Evolutionary conservation across 2,113 vertebrate genomes (phyloP).

Genomic region (Rhynchopsitta pachyrhyncha): DNA sequence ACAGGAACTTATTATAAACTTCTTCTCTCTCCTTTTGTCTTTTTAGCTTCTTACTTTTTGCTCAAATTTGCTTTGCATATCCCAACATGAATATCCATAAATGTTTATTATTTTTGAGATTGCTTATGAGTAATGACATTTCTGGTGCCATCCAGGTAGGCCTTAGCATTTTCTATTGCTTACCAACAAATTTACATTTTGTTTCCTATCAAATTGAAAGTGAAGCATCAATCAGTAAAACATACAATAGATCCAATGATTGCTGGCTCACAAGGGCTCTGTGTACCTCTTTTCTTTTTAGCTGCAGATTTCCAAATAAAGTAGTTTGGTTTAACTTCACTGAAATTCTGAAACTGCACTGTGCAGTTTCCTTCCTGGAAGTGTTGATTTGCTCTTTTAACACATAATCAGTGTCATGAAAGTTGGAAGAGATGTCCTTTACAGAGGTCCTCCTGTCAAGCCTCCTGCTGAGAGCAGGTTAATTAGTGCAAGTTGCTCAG

Average conservation of each 20-base stretch:
- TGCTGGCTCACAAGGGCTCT: not conserved
- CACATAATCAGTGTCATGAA: not conserved
- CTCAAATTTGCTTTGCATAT: not conserved
- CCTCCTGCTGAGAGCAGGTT: not conserved
- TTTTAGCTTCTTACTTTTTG: not conserved
- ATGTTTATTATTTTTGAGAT: not conserved
- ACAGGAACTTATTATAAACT: not conserved
- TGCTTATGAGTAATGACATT: not conserved
- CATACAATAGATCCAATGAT: not conserved
- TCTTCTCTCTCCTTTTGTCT: not conserved
- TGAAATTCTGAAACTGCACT: not conserved
- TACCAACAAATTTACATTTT: not conserved
- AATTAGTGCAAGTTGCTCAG: not conserved
- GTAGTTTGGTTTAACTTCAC: not conserved
- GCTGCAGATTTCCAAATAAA: not conserved
- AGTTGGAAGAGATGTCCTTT: not conserved
- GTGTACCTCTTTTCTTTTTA: not conserved
- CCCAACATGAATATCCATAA: not conserved
- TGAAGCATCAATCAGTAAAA: not conserved
- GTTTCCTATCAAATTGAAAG: not conserved
- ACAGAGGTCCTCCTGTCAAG: not conserved
- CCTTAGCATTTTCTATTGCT: not conserved
- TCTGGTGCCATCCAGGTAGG: not conserved
- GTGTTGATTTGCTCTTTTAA: not conserved
- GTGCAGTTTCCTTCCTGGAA: not conserved